Evolutionary conservation across 2,888 invertebrate genomes (phyloP).

Genomic region (Molorchus minor): DNA sequence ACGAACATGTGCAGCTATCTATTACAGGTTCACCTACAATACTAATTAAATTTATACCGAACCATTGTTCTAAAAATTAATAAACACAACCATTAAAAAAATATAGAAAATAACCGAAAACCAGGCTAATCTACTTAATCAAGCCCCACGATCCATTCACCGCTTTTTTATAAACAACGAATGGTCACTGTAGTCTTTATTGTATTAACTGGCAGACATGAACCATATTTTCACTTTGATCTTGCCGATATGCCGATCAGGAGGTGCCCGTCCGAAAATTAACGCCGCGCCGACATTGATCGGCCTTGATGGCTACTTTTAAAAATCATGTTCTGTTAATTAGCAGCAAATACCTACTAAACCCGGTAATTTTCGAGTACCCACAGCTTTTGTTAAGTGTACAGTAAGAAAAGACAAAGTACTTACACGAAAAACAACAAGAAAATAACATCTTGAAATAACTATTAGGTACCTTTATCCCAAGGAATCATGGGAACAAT

Average conservation of each 20-base stretch:
- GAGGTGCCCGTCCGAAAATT: conserved; percentile 14
- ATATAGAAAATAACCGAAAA: too few relatives aligned
- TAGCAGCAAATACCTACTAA: too few relatives aligned
- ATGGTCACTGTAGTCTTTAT: too few relatives aligned
- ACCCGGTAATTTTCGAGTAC: conserved; percentile 10
- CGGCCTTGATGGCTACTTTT: conserved; percentile 9
- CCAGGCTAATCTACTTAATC: too few relatives aligned
- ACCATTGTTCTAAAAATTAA: too few relatives aligned
- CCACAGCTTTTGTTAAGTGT: background rate
- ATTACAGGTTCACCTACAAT: too few relatives aligned
- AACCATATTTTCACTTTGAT: conserved; percentile 16
- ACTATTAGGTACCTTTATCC: background rate
- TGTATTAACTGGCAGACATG: conserved; percentile 13
- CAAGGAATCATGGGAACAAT: background rate
- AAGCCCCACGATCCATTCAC: too few relatives aligned
- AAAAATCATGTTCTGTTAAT: conserved; percentile 19
- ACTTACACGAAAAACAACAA: background rate
- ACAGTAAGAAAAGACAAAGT: too few relatives aligned
- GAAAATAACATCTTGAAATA: background rate
- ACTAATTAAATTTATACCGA: too few relatives aligned
- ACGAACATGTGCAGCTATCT: too few relatives aligned
- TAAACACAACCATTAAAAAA: too few relatives aligned
- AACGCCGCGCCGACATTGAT: conserved; percentile 7
- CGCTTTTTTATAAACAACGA: too few relatives aligned
- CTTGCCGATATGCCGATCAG: conserved; percentile 13